Conservation (phyloP, 2,797 vertebrate species). For the Poeciliopsis infans region DNA sequence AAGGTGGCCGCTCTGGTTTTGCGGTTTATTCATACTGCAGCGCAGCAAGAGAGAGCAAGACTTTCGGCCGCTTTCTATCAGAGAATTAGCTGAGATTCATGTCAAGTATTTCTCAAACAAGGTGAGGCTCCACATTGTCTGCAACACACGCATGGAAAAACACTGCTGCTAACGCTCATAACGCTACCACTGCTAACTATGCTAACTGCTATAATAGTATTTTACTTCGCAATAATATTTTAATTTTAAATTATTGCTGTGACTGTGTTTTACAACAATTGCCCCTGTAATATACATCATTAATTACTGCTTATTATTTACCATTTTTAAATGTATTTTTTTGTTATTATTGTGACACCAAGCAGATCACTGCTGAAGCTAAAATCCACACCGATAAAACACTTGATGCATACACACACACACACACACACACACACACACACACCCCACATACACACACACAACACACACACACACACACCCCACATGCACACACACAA, state of each 20-base stretch:
- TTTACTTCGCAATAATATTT: neutral
- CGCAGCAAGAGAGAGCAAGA: neutral
- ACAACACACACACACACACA: conserved; percentile 23
- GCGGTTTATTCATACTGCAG: neutral
- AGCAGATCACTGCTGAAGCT: neutral
- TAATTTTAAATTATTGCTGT: neutral
- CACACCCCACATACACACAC: conserved; percentile 14
- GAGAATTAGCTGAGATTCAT: neutral
- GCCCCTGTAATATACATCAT: neutral
- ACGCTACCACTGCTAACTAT: neutral
- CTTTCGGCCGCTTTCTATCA: neutral
- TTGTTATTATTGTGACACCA: neutral
- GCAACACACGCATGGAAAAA: neutral
- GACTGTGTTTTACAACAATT: neutral
- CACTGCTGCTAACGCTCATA: neutral
- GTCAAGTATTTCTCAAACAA: neutral
- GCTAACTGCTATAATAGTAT: neutral
- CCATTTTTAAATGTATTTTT: neutral
- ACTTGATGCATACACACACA: conserved; percentile 10
- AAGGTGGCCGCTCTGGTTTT: neutral
- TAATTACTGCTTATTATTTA: neutral
- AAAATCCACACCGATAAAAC: conserved; percentile 16
- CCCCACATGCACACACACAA: conserved; percentile 32
- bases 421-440: conserved; percentile 34
- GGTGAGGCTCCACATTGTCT: neutral